Evolutionary conservation across 2,113 vertebrate species (phyloP), one percentile per base, ranked within the genome.

Genomic region (Myrmecophaga tridactyla): DNA sequence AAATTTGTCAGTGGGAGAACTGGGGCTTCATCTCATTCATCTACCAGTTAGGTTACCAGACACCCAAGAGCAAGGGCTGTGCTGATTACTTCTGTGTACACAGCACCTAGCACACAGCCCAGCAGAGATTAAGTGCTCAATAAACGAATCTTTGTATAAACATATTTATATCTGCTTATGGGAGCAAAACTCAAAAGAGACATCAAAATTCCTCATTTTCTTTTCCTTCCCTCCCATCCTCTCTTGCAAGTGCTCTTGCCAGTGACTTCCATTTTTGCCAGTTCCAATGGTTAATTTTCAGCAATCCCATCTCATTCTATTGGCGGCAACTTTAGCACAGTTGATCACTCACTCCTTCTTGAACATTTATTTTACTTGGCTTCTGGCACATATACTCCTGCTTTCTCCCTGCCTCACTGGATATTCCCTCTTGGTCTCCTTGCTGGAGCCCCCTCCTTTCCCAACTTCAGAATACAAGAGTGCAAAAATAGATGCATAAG

Each of bases 151-250:
- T 89, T 69, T 84, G 94, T 67, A 63, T 65, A 73, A 86, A 83
- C 48, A 58, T 75, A 73, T 46, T 4, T 78, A 72, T 51, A 2
- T 82, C 92, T 88, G 63, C n/a, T 94, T 25, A 69, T 77, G 73
- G 41, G 73, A 89, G 73, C 36, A 86, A 90, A 77, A 58, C n/a
- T 84, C 92, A 77, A 90, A 85, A 96, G 31, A 86, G 76, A 85
- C 51, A 41, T 46, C 46, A 51, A 18, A 77, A n/a, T 20, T 73
- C 70, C 84, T 78, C 36, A 46, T 43, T 73, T 76, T 95, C 86
- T 94, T 60, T 72, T 95, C 58, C 56, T 65, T 84, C 43, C 21
- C 15, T 48, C 81, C 41, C 21, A 36, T 56, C 43, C 8, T 84
- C 46, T 81, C 72, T 90, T 53, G 63, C 89, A 93, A 46, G 39